A percentile compares a stretch with the other conserved stretches of the same genome.
These are phyloP conservation scores for Saguinus imperator DNA, from an alignment of 2,113 vertebrate genomes.

Conservation along the genomic window DNA sequence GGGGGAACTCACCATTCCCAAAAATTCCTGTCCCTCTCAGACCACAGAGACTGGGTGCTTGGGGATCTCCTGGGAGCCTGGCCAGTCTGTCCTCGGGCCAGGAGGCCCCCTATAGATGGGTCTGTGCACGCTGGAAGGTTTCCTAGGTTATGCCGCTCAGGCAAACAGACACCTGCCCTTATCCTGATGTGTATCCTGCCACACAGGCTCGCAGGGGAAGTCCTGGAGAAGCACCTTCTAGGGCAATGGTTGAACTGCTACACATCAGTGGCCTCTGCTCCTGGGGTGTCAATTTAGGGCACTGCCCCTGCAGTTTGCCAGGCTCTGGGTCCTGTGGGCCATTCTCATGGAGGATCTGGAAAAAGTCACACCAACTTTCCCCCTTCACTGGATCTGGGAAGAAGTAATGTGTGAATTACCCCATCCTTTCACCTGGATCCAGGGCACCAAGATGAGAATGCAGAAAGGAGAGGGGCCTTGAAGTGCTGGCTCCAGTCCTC, in stretches of 20 bases:
- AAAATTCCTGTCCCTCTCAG: background rate
- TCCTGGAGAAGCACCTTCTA: background rate
- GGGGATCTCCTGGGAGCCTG: background rate
- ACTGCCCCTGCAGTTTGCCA: fast-evolving
- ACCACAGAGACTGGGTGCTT: background rate
- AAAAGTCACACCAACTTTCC: background rate
- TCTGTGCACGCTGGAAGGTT: fast-evolving
- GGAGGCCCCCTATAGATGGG: background rate
- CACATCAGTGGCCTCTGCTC: background rate
- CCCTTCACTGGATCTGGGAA: background rate
- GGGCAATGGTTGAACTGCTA: background rate
- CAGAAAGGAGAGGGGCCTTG: fast-evolving
- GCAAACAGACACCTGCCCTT: background rate
- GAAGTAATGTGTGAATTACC: background rate
- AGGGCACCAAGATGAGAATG: background rate
- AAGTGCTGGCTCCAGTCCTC: background rate
- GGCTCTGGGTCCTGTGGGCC: background rate
- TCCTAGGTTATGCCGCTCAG: background rate
- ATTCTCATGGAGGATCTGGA: background rate
- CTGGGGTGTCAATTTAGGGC: background rate
- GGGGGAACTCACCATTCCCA: background rate
- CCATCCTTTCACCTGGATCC: background rate
- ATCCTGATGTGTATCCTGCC: background rate
- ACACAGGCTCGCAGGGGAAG: background rate
- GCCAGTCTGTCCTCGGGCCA: background rate